Base-by-base conservation (phyloP, 1,140 invertebrate genomes). In the Arctopsyche grandis region DNA sequence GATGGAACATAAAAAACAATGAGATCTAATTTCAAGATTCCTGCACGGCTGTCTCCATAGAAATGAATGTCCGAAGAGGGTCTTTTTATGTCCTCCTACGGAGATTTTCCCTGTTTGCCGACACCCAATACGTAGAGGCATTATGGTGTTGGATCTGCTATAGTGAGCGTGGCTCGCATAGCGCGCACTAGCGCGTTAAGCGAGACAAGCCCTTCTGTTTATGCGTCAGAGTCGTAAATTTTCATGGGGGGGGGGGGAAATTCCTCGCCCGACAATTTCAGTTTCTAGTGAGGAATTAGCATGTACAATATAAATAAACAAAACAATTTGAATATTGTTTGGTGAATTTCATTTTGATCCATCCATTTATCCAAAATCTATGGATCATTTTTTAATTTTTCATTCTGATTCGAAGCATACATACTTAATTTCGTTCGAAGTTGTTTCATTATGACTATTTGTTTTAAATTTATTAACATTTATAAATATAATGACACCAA, bases 1-100 rank as follows among this genome's bases (percentile, higher is more conserved):
- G 24, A 21, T 26, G 38, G 44, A 56, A 21, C 73, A 81, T 81
- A 81, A 81, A 80, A 81, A 81, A 81, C 80, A 81, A 81, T 81
- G 80, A 71, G 80, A 81, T 81, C 77, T 79, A 81, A 81, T 81
- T 81, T 81, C 77, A 58, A 81, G 80, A 81, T 81, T 81, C 80
- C 77, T 81, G 74, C 80, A 76, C 80, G 80, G 43, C 73, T 79
- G 77, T 79, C 80, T 75, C 73, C 77, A 75, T 71, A 78, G 77
- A 76, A 81, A 78, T 78, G 77, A 75, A 81, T 78, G 80, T 81
- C 76, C 80, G 60, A 58, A 70, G 75, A 71, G 69, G 80, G 71
- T 74, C 46, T 69, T 78, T 81, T 81, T 75, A 78, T 78, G 77
- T 78, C 71, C 48, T 70, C 69, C 58, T 29, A 73, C 70, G 76